Conservation (phyloP, 2,888 invertebrate species). For the Synanthedon vespiformis region DNA sequence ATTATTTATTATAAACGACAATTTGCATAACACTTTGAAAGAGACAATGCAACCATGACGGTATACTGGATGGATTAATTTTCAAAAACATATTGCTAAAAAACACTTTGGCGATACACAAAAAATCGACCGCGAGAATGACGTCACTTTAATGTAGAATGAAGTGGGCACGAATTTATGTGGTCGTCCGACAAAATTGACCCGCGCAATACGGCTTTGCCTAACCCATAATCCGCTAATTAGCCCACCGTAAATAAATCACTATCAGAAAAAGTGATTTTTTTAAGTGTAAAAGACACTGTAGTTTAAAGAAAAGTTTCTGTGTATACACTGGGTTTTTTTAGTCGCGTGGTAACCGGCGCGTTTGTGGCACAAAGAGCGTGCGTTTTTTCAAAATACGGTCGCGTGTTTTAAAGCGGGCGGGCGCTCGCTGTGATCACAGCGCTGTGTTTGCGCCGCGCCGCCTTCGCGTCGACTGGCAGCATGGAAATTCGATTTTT, state of each 20-base stretch:
- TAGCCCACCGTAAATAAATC: constrained; percentile 36
- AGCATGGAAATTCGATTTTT: constrained; percentile 69
- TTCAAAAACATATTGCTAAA: constrained; percentile 8
- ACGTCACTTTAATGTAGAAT: constrained; percentile 64
- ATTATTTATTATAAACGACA: not conserved
- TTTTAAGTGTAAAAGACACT: constrained; percentile 7
- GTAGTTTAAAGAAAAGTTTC: constrained; percentile 13
- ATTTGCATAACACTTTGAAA: constrained; percentile 5
- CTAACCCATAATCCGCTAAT: constrained; percentile 55
- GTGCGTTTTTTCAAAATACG: constrained; percentile 11
- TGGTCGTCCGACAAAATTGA: constrained; percentile 41
- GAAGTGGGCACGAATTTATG: constrained; percentile 46
- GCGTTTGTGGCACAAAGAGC: constrained; percentile 11
- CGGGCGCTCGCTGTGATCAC: constrained; percentile 47
- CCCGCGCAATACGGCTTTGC: constrained; percentile 37
- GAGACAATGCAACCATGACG: constrained; percentile 46
- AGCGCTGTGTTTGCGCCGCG: constrained; percentile 47
- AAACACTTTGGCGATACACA: constrained; percentile 18
- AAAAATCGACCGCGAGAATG: constrained; percentile 45
- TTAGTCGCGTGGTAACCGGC: constrained; percentile 9
- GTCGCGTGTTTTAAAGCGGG: constrained; percentile 32
- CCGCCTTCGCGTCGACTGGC: constrained; percentile 65
- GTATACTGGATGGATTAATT: constrained; percentile 4
- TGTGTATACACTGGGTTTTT: constrained; percentile 16
- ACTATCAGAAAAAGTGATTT: constrained; percentile 14